Evolutionary conservation across 1,140 invertebrate genomes (phyloP).

Genomic region (Cotesia typhae): DNA sequence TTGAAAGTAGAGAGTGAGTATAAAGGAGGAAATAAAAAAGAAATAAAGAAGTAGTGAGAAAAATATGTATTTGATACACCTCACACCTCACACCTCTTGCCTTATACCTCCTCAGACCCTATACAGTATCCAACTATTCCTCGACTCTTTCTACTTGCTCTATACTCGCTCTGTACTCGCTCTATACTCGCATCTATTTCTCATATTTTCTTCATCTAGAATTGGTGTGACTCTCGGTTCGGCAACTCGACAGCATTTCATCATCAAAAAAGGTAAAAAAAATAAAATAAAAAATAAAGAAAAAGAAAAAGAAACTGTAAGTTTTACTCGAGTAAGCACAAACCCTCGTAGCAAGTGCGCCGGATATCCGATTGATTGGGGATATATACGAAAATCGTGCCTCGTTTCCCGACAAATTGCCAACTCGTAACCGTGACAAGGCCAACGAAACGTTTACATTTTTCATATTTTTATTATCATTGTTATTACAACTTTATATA

Average conservation of each 20-base stretch:
- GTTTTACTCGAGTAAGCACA: slow-evolving; percentile 30
- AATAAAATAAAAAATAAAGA: not conserved
- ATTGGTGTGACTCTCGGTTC: too few relatives aligned
- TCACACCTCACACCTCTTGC: too few relatives aligned
- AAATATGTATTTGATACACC: too few relatives aligned
- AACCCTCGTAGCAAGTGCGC: slow-evolving; percentile 30
- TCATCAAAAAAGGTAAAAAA: too few relatives aligned
- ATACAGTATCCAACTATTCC: not conserved
- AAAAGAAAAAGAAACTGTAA: not conserved
- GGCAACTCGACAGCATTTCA: too few relatives aligned
- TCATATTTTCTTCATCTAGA: too few relatives aligned
- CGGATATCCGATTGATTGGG: slow-evolving; percentile 38
- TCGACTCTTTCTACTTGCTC: not conserved
- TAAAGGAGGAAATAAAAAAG: too few relatives aligned
- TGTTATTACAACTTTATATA: not conserved
- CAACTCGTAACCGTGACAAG: slow-evolving; percentile 14
- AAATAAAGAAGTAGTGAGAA: too few relatives aligned
- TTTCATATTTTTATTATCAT: slow-evolving; percentile 16
- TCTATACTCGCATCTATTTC: too few relatives aligned
- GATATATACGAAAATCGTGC: slow-evolving; percentile 32
- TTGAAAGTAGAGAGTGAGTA: too few relatives aligned
- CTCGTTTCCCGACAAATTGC: slow-evolving; percentile 36
- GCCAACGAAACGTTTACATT: slow-evolving; percentile 4
- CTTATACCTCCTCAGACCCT: too few relatives aligned
- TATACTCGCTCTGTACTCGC: too few relatives aligned